A percentile compares a stretch with the other conserved stretches of the same genome.
phyloP scores from a whole-genome alignment of 1,140 invertebrate genomes.

The Piezodorus guildinii region DNA sequence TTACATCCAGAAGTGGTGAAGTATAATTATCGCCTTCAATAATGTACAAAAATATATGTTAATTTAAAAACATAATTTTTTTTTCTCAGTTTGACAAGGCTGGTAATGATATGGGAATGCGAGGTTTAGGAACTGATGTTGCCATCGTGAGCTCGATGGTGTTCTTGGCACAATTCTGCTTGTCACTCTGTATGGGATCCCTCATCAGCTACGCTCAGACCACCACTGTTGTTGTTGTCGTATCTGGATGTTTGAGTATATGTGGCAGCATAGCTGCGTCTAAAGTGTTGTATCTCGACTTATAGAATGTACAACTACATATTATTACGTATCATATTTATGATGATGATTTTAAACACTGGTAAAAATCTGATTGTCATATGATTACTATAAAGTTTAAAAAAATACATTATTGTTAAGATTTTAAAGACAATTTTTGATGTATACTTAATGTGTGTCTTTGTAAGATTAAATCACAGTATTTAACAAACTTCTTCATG shows the following conservation, averaged over 20 bases:
- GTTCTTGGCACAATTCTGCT: slow-evolving; percentile 82
- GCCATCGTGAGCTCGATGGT: slow-evolving; percentile 91
- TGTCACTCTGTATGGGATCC: slow-evolving; percentile 76
- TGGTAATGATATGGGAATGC: slow-evolving; percentile 31
- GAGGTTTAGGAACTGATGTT: slow-evolving; percentile 86
- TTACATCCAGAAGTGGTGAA: too few relatives aligned
- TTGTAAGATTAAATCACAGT: too few relatives aligned
- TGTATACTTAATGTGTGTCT: too few relatives aligned
- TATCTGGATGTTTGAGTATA: slow-evolving; percentile 68
- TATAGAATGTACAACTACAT: slow-evolving; percentile 38
- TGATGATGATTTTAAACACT: too few relatives aligned
- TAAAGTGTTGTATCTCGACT: slow-evolving; percentile 76
- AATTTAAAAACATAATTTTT: background rate
- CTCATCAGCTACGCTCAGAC: slow-evolving; percentile 67
- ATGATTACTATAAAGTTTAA: too few relatives aligned
- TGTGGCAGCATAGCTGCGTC: slow-evolving; percentile 73
- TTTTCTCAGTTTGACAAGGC: slow-evolving; percentile 47
- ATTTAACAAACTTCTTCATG: too few relatives aligned
- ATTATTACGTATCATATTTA: too few relatives aligned
- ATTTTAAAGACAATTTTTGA: too few relatives aligned
- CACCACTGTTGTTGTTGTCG: slow-evolving; percentile 75
- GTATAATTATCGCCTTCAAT: too few relatives aligned
- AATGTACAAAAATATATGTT: background rate
- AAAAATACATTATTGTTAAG: too few relatives aligned
- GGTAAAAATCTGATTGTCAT: too few relatives aligned